Conservation (phyloP, 2,888 invertebrate species). For the Ernsta delagoae region DNA sequence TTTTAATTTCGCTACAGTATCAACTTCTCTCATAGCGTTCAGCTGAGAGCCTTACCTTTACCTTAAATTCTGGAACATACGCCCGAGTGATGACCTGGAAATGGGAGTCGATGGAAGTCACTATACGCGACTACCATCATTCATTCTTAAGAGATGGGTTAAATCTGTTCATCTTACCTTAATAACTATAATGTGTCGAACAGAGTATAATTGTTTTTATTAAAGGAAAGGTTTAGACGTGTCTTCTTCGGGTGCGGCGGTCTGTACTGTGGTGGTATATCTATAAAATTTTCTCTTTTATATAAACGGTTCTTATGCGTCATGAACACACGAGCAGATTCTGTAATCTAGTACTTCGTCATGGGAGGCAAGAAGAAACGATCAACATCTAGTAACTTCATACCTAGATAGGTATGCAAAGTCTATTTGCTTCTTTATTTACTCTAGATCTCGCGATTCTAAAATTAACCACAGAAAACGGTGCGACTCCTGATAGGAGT, state of each 20-base stretch:
- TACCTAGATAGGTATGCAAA: not conserved
- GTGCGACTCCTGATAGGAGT: not conserved
- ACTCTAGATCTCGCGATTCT: slow-evolving; percentile 31
- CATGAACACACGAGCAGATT: not conserved
- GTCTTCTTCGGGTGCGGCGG: not conserved
- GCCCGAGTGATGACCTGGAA: slow-evolving; percentile 33
- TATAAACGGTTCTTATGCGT: slow-evolving; percentile 8
- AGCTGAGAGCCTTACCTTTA: slow-evolving; percentile 13
- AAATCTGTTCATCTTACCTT: slow-evolving; percentile 37
- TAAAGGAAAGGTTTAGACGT: not conserved
- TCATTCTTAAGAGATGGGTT: slow-evolving; percentile 26
- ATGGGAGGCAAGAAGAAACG: slow-evolving; percentile 42
- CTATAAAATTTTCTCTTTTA: slow-evolving; percentile 14
- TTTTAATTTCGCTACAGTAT: not conserved
- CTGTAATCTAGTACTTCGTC: slow-evolving; percentile 39
- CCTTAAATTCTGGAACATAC: slow-evolving; percentile 4
- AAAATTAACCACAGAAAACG: slow-evolving; percentile 36
- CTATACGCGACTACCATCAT: slow-evolving; percentile 8
- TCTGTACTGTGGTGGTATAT: not conserved
- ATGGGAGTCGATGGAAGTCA: not conserved
- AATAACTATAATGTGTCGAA: slow-evolving; percentile 4
- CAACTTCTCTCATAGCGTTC: not conserved
- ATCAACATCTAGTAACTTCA: slow-evolving; percentile 17
- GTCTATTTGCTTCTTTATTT: slow-evolving; percentile 41
- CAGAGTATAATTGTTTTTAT: not conserved